Percentiles rank a stretch among this genome's conserved stretches.
Conservation (phyloP, 2,113 vertebrate genomes). For the Colistium nudipinnis region DNA sequence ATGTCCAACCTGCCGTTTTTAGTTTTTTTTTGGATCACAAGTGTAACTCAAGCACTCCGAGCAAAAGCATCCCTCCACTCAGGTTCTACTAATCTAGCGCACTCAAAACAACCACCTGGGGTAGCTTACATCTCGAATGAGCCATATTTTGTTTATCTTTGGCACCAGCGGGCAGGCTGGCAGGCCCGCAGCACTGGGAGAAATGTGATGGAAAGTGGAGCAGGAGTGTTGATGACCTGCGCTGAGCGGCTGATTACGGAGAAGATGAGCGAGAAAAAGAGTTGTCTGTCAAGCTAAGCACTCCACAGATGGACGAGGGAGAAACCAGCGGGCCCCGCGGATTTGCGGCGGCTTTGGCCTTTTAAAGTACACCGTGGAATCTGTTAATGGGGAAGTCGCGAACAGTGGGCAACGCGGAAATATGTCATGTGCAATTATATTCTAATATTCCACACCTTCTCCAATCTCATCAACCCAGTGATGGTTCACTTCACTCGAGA, state of each 20-base stretch:
- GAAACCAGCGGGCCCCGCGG: slow-evolving; percentile 47
- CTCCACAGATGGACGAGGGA: slow-evolving; percentile 52
- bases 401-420: slow-evolving; percentile 12
- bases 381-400: slow-evolving; percentile 15
- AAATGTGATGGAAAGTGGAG: slow-evolving; percentile 55
- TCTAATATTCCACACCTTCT: slow-evolving; percentile 25
- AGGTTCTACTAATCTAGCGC: slow-evolving; percentile 44
- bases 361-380: slow-evolving; percentile 38
- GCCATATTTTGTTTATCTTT: slow-evolving; percentile 66
- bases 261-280: slow-evolving; percentile 48
- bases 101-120: slow-evolving; percentile 58
- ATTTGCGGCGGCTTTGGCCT: slow-evolving; percentile 40
- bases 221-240: slow-evolving; percentile 58
- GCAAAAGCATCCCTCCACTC: slow-evolving; percentile 9
- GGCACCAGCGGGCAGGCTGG: slow-evolving; percentile 56
- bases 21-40: slow-evolving; percentile 60
- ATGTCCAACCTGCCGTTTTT: slow-evolving; percentile 49
- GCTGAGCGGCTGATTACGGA: slow-evolving; percentile 61
- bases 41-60: slow-evolving; percentile 30
- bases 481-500: not conserved
- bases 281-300: slow-evolving; percentile 60
- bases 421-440: slow-evolving; percentile 10
- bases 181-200: slow-evolving; percentile 35
- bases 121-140: slow-evolving; percentile 57
- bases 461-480: slow-evolving; percentile 8